These are phyloP conservation scores for Sylvilagus bachmani DNA, from an alignment of 2,113 vertebrate species.

Conservation along the genomic window DNA sequence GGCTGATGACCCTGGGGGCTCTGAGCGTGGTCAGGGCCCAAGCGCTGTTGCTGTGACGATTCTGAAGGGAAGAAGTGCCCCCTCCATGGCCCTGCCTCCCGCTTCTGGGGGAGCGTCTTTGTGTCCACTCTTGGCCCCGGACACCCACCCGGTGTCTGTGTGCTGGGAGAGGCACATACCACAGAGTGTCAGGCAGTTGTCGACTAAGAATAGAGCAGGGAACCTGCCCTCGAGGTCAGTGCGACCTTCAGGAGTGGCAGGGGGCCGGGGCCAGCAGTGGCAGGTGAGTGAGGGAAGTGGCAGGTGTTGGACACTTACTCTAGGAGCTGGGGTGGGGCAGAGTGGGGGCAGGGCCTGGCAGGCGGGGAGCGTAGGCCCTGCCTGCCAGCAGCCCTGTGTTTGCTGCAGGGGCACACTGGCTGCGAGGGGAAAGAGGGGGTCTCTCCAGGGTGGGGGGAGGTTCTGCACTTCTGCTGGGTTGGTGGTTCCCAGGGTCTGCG, in stretches of 20 bases:
- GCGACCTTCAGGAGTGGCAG: neutral
- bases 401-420: neutral
- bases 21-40: neutral
- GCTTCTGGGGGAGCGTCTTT: neutral
- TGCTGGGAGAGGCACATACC: neutral
- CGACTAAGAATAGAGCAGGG: slow-evolving; percentile 74
- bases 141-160: neutral
- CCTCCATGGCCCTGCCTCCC: neutral
- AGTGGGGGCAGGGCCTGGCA: neutral
- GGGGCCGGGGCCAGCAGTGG: neutral
- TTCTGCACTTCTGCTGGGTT: neutral
- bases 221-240: neutral
- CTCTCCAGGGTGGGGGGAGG: neutral
- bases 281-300: neutral
- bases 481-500: neutral
- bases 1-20: neutral
- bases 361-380: neutral
- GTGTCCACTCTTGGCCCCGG: neutral
- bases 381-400: neutral
- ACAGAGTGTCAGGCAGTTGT: slow-evolving; percentile 64
- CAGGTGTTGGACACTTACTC: slow-evolving; percentile 10
- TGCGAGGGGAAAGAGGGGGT: no score
- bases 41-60: neutral
- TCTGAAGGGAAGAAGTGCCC: neutral
- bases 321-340: neutral